A percentile compares a stretch with the other conserved stretches of the same genome.
phyloP scores from a whole-genome alignment of 2,888 invertebrate species.

The Opisthograptis luteolata region DNA sequence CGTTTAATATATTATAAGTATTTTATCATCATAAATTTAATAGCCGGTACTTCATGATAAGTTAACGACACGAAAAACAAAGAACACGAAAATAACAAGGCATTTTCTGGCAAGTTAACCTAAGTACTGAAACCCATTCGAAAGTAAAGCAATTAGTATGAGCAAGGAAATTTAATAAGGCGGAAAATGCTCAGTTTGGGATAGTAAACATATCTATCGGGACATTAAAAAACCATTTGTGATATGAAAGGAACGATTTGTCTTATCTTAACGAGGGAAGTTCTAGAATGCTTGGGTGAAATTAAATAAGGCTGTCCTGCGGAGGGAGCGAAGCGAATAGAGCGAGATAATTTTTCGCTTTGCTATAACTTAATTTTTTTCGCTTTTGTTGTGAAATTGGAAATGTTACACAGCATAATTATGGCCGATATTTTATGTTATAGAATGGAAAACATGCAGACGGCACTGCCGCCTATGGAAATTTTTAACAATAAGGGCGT shows the following conservation, averaged over 20 bases:
- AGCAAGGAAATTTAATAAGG: conserved; percentile 16
- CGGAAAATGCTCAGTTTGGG: conserved; percentile 18
- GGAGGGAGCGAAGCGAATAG: conserved; percentile 1
- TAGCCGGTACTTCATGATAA: neutral
- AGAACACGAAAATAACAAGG: neutral
- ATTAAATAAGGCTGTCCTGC: neutral
- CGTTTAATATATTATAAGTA: too few relatives aligned
- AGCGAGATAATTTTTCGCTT: too few relatives aligned
- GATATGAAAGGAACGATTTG: conserved; percentile 63
- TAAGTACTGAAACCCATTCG: conserved; percentile 17
- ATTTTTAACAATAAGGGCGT: too few relatives aligned
- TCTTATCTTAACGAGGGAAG: conserved; percentile 73
- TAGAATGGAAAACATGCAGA: too few relatives aligned
- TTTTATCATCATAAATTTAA: neutral
- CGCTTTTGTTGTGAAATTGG: too few relatives aligned
- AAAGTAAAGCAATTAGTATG: conserved; percentile 23
- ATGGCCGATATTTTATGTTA: too few relatives aligned
- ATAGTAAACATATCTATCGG: conserved; percentile 50
- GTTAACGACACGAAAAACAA: neutral
- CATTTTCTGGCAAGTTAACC: conserved; percentile 1
- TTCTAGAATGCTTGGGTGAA: conserved; percentile 41
- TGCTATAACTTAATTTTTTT: too few relatives aligned
- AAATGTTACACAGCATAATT: too few relatives aligned
- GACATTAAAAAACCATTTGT: conserved; percentile 76
- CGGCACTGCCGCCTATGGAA: too few relatives aligned